Percentiles rank a stretch among this genome's conserved stretches.
These are phyloP conservation scores for Caenorhabditis sp. DNA, from an alignment of 2,888 invertebrate genomes.

Conservation along the genomic window DNA sequence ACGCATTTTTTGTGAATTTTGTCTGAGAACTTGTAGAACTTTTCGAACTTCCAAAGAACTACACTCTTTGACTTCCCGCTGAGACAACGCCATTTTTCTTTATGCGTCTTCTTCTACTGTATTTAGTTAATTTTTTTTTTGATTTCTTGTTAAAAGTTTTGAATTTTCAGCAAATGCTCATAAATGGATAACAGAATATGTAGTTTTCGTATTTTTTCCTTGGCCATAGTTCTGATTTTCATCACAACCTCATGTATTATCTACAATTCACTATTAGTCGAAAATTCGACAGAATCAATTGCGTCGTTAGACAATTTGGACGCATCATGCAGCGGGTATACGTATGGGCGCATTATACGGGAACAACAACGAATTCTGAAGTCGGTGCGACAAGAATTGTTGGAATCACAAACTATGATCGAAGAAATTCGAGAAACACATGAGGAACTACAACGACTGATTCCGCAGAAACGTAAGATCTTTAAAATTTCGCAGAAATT, in stretches of 20 bases:
- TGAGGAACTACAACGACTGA: constrained; percentile 53
- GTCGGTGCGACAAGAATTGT: constrained; percentile 52
- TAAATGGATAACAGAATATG: not conserved
- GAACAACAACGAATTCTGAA: constrained; percentile 47
- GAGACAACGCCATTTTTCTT: no score
- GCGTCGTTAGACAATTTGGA: constrained; percentile 83
- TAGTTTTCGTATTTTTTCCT: not conserved
- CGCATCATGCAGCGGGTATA: constrained; percentile 76
- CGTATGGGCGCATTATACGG: constrained; percentile 27
- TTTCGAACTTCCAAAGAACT: no score
- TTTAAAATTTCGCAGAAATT: not conserved
- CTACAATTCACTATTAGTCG: constrained; percentile 1
- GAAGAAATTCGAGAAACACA: constrained; percentile 50
- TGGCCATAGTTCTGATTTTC: not conserved
- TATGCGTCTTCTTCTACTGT: no score
- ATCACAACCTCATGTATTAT: not conserved
- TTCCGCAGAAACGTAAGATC: constrained; percentile 57
- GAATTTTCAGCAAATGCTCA: not conserved
- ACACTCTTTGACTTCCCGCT: no score
- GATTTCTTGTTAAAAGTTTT: not conserved
- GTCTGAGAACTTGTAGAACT: no score
- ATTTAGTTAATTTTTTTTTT: not conserved
- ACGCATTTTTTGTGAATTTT: not conserved
- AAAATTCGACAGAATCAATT: constrained; percentile 3
- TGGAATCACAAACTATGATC: constrained; percentile 48